Base-by-base conservation (phyloP, 2,888 invertebrate genomes). In the Neoitamus cyanurus region DNA sequence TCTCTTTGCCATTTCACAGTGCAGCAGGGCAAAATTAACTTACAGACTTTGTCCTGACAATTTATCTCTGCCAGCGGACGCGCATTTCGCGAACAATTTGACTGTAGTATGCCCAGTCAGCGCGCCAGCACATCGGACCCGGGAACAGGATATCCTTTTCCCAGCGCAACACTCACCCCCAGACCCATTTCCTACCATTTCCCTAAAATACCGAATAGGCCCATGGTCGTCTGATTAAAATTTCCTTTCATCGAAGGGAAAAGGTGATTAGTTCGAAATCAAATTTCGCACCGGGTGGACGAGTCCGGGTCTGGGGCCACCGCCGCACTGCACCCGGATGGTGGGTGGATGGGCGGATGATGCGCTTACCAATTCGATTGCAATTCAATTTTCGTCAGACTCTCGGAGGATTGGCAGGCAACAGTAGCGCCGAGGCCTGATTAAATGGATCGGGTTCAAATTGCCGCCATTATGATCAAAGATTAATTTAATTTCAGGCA, bases 381-480 rank as follows among this genome's bases (percentile, higher is more conserved):
- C 58, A 58, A 58, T 58, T 58, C 25, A 58, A 58, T 58, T 58
- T 58, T 58, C 58, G 9, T 58, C 3, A 7, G 58, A 58, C 58
- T 58, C 20, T 7, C 15, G 25, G 2, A 20, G 58, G 58, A 20
- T 58, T n/a, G 25, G 36, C 36, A 36, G 6, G 36, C 36, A 36
- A 4, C 15, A 3, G 25, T 15, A 15, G 48, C 48, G 6, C 9
- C 42, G 42, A n/a, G 20, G 6, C 36, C 73, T 73, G 37, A 73
- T 73, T 73, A 73, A 73, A 73, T 73, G 36, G 73, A 73, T 73
- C 36, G 73, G 20, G 73, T 37, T 37, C 36, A 36, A 42, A 73
- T 36, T 73, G 73, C 7, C 15, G 11, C 34, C 36, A 34, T 73
- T 73, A 73, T 73, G 73, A 73, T 30, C 73, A 73, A 73, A 73